Evolutionary conservation across 1,140 invertebrate genomes (phyloP).

Genomic region (Psix sp.): DNA sequence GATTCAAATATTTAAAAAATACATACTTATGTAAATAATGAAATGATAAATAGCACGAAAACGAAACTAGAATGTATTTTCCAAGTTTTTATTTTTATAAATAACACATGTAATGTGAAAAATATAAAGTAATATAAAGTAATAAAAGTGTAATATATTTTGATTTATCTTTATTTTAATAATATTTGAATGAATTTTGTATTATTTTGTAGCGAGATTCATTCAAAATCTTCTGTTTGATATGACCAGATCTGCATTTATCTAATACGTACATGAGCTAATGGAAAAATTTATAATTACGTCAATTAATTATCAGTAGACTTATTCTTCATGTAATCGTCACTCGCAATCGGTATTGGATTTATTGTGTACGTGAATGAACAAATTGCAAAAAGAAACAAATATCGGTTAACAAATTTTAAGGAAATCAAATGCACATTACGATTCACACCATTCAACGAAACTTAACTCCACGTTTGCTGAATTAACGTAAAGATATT

Average conservation of each 20-base stretch:
- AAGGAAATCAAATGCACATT: not conserved
- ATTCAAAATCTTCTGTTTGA: not conserved
- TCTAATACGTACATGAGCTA: not conserved
- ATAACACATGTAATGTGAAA: no score
- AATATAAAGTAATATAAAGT: no score
- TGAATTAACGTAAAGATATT: slow-evolving; percentile 25
- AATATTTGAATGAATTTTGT: not conserved
- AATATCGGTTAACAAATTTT: not conserved
- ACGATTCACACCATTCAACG: slow-evolving; percentile 1
- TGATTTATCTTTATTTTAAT: not conserved
- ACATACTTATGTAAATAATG: no score
- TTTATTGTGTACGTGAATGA: slow-evolving; percentile 3
- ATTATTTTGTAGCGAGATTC: slow-evolving; percentile 9
- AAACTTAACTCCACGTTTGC: slow-evolving; percentile 3
- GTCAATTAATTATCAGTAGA: slow-evolving; percentile 12
- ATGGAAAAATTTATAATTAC: slow-evolving; percentile 12
- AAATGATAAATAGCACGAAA: no score
- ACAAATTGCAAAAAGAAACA: not conserved
- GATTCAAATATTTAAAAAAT: no score
- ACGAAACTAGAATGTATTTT: no score
- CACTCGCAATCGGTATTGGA: not conserved
- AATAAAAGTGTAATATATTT: not conserved
- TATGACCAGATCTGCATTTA: slow-evolving; percentile 9
- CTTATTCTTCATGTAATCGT: slow-evolving; percentile 5
- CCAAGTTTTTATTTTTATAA: no score